Evolutionary conservation across 2,113 vertebrate species (phyloP), one percentile per base, ranked within the genome.

Genomic region (Mormyrus lacerda): DNA sequence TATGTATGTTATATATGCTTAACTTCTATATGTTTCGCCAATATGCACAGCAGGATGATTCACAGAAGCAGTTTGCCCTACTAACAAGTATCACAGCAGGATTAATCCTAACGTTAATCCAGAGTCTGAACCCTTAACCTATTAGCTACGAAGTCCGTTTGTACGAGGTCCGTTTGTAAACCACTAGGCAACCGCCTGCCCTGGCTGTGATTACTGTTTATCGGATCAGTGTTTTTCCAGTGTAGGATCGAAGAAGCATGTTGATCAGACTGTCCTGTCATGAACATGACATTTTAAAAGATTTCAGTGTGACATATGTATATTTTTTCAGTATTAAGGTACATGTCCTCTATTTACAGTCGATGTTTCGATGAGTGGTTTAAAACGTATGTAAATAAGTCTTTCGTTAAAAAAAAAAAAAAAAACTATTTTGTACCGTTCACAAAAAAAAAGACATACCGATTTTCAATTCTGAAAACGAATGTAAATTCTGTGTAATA

Each of bases 371-470:
- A 95, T 94, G 89, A 93, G 94, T 91, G 94, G 93, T 95, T 95
- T 88, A 83, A 51, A 91, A 94, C 93, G 73, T 79, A 79, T 96
- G 96, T 96, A 96, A 94, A 96, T 96, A 96, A 94, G 95, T 93
- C 93, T 96, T 96, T 96, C 94, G 94, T 93, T 94, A 96, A 95
- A 95, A 79, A 79, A 76, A 95, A 76, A 95, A 65, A 27, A 69
- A 35, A 94, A 96, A 95, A 95, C 95, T 96, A 96, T 96, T 96
- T 96, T 96, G 95, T 96, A 96, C 96, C 94, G 95, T 95, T 95
- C 93, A 95, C 95, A 92, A 94, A 94, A 88, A 94, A 95, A 92
- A 95, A 88, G 94, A 93, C 93, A 92, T 92, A 94, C 94, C 95
- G 94, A 94, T 96, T 96, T 96, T 96, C 95, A 96, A 94, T 93